Evolutionary conservation across 2,113 vertebrate species (phyloP).

Genomic region (Alethe castanea): DNA sequence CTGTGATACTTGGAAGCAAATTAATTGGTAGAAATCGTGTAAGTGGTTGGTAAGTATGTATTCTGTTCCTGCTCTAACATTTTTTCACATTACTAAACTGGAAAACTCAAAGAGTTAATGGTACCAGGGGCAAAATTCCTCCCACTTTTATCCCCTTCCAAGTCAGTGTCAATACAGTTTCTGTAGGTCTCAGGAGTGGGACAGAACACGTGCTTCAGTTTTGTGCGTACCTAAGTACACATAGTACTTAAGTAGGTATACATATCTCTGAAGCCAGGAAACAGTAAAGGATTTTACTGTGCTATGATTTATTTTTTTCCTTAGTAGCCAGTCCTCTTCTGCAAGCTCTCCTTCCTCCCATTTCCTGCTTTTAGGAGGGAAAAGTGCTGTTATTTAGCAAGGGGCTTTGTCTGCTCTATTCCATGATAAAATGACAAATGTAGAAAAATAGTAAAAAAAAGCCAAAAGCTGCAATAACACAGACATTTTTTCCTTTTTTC

Average conservation of each 20-base stretch:
- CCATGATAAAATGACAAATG: not conserved
- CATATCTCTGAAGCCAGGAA: not conserved
- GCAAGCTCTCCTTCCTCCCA: not conserved
- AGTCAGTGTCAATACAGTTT: not conserved
- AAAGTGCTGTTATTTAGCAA: not conserved
- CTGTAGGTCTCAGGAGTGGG: not conserved
- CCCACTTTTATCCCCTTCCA: not conserved
- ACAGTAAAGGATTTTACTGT: not conserved
- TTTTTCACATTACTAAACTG: not conserved
- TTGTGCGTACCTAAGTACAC: not conserved
- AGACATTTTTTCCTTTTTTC: not conserved
- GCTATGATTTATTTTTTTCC: not conserved
- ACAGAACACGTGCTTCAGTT: not conserved
- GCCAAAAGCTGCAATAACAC: not conserved
- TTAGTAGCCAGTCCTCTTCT: not conserved
- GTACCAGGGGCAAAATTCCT: not conserved
- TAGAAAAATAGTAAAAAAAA: not conserved
- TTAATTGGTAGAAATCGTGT: not conserved
- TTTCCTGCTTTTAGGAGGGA: not conserved
- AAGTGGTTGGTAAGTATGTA: not conserved
- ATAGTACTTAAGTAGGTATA: not conserved
- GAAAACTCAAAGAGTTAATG: not conserved
- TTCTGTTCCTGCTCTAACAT: not conserved
- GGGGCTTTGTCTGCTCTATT: not conserved
- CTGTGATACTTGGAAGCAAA: not conserved